These are phyloP conservation scores for Hydractinia symbiolongicarpus DNA, from an alignment of 30 jellyfish, hydroid and myxozoan species.

Conservation along the genomic window DNA sequence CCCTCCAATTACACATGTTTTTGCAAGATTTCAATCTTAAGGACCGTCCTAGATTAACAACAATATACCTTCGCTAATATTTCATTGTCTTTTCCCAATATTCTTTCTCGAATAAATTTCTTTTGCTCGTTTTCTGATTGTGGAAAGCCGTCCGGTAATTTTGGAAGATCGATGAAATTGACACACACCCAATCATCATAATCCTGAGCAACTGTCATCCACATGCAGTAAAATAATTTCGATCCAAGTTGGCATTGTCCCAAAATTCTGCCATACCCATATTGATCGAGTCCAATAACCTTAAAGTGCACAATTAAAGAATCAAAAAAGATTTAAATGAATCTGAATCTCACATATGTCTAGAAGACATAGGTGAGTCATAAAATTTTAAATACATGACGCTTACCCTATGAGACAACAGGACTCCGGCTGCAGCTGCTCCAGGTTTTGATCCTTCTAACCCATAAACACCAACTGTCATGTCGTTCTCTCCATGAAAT, in stretches of 20 bases:
- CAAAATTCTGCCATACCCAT: slow-evolving; percentile 51
- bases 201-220: slow-evolving; percentile 62
- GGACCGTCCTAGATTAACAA: too few species aligned
- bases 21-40: too few species aligned
- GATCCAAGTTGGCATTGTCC: slow-evolving; percentile 67
- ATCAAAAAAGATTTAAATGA: too few species aligned
- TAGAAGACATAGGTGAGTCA: too few species aligned
- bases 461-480: slow-evolving; percentile 51
- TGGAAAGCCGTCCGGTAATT: background rate
- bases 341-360: too few species aligned
- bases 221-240: slow-evolving; percentile 56
- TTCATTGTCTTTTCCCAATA: slow-evolving; percentile 37
- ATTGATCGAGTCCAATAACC: slow-evolving; percentile 56
- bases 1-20: too few species aligned
- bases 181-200: slow-evolving; percentile 46
- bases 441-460: slow-evolving; percentile 73
- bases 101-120: slow-evolving; percentile 31
- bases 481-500: too few species aligned
- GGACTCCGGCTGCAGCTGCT: slow-evolving; percentile 69
- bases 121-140: background rate
- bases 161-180: slow-evolving; percentile 34
- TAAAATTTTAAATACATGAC: background rate
- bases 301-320: background rate
- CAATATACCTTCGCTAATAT: slow-evolving; percentile 19
- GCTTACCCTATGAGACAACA: slow-evolving; percentile 51